These are phyloP conservation scores for Dendrocincla tyrannina DNA, from an alignment of 2,797 vertebrate genomes.

Conservation along the genomic window DNA sequence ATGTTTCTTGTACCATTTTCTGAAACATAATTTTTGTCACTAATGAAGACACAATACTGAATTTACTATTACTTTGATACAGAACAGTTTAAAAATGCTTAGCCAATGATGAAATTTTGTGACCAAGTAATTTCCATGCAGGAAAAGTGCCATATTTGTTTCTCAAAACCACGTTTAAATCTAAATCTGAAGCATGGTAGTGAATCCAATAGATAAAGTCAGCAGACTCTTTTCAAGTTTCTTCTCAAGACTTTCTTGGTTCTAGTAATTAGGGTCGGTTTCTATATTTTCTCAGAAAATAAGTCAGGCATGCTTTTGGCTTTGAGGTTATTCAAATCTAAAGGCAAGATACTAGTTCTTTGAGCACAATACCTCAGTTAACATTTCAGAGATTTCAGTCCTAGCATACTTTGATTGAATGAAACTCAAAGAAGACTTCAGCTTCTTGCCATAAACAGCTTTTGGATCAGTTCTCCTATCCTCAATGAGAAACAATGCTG, in stretches of 20 bases:
- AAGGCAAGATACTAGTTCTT: constrained; percentile 11
- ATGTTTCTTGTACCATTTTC: not conserved
- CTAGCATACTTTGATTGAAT: constrained; percentile 8
- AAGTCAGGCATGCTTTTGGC: not conserved
- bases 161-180: not conserved
- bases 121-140: not conserved
- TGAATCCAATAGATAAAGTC: not conserved
- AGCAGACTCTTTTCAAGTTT: not conserved
- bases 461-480: constrained; percentile 2
- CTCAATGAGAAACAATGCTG: not conserved
- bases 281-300: not conserved
- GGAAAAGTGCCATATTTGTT: not conserved
- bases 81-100: not conserved
- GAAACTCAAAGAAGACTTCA: constrained; percentile 24
- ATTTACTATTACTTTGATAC: not conserved
- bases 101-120: not conserved
- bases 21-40: not conserved
- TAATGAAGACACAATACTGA: not conserved
- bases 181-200: not conserved
- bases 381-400: constrained; percentile 1
- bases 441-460: not conserved
- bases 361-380: not conserved
- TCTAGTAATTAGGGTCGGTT: not conserved
- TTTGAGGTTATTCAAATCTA: constrained; percentile 30
- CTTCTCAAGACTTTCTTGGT: not conserved